Conservation (phyloP, 2,797 vertebrate species). For the Gadopsis marmoratus region DNA sequence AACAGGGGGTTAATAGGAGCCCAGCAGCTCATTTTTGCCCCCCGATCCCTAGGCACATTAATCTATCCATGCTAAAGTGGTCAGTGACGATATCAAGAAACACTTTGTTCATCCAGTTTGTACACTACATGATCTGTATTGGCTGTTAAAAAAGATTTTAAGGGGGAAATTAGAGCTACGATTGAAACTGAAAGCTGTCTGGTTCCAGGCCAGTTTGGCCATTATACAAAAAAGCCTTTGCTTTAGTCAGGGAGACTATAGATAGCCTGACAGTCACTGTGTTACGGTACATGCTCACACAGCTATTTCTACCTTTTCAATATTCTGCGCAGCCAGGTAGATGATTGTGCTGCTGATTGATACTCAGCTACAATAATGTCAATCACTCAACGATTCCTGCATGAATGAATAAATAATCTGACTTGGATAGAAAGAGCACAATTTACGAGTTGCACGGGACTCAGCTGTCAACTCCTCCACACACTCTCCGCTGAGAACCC, state of each 20-base stretch:
- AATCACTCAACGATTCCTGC: conserved; percentile 48
- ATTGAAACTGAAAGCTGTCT: conserved; percentile 20
- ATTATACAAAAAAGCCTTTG: conserved; percentile 15
- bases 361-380: conserved; percentile 64
- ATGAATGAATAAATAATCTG: conserved; percentile 59
- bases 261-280: conserved; percentile 38
- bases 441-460: conserved; percentile 41
- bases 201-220: conserved; percentile 14
- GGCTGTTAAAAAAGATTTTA: neutral
- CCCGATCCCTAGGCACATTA: neutral
- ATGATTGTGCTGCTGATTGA: conserved; percentile 70
- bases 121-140: neutral
- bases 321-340: conserved; percentile 55
- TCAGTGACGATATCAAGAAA: neutral
- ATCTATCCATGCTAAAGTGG: neutral
- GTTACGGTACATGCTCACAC: conserved; percentile 43
- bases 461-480: conserved; percentile 30
- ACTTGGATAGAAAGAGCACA: conserved; percentile 35
- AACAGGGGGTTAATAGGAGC: neutral
- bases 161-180: neutral
- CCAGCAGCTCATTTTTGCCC: neutral
- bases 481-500: conserved; percentile 19
- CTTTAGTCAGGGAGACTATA: neutral
- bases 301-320: conserved; percentile 60
- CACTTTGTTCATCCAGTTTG: neutral